These are phyloP conservation scores for Distichodus sexfasciatus DNA, from an alignment of 2,797 vertebrate genomes.

Conservation along the genomic window DNA sequence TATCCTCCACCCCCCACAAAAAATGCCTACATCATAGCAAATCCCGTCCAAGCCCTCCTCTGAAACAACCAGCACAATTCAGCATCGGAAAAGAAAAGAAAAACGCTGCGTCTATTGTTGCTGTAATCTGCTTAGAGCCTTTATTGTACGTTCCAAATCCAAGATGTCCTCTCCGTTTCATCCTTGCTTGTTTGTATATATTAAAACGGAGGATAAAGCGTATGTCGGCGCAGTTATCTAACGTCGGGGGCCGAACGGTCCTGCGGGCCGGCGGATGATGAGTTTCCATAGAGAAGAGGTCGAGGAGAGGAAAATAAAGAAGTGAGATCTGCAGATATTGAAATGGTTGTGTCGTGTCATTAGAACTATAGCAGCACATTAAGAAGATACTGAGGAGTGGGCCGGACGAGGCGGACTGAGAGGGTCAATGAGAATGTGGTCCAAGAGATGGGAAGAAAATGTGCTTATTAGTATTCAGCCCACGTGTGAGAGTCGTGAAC, in stretches of 20 bases:
- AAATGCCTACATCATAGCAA: conserved; percentile 12
- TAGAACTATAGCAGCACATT: conserved; percentile 17
- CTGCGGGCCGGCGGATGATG: conserved; percentile 3
- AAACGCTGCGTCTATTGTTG: not conserved
- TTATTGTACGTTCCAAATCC: conserved; percentile 16
- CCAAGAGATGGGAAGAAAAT: not conserved
- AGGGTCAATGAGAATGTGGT: not conserved
- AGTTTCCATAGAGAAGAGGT: conserved; percentile 5
- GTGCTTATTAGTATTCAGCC: not conserved
- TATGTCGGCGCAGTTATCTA: conserved; percentile 9
- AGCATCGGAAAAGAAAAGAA: not conserved
- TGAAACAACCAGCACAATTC: not conserved
- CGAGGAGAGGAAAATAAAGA: not conserved
- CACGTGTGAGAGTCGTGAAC: not conserved
- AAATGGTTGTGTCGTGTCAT: not conserved
- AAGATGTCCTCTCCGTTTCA: conserved; percentile 16
- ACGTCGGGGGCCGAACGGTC: not conserved
- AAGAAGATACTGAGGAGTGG: conserved; percentile 10
- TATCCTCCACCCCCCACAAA: not conserved
- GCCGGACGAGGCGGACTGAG: not conserved
- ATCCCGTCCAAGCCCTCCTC: not conserved
- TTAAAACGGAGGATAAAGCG: conserved; percentile 3
- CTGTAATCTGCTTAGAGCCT: conserved; percentile 8
- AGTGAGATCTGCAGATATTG: not conserved
- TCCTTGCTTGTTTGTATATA: conserved; percentile 16